Base-by-base conservation (phyloP, 30 jellyfish, hydroid and myxozoan species). In the Chrysaora quinquecirrha region DNA sequence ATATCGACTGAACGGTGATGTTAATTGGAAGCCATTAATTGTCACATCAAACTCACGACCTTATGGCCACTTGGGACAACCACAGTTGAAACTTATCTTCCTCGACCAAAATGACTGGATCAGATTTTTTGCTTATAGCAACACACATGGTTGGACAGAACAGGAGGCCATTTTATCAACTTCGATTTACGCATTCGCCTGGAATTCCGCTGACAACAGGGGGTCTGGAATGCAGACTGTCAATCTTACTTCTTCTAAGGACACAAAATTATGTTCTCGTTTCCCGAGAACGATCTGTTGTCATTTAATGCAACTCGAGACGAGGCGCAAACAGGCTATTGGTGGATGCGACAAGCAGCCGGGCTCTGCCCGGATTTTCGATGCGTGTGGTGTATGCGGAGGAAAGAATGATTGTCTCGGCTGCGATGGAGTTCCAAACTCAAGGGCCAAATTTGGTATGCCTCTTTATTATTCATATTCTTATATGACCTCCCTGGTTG, bases 341-440 rank as follows among this genome's bases (percentile, higher is more conserved):
- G 62, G 90, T 14, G 90, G 90, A 4, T 80, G 90, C 34, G 84
- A 80, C 35, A 48, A 49, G n/a, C 30, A n/a, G 31, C 68, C 90
- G 0, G 90, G 90, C 19, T 80, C 90, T 16, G 47, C 67, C 6
- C 54, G 54, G 6, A 14, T 38, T 38, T 38, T 38, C 54, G 54
- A 38, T 14, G 54, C 54, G 54, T 38, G 54, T 14, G 54, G 54
- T 3, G 54, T 38, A 38, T 38, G 54, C 54, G 54, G 54, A 28
- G 48, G 56, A 34, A 43, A 28, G 1, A 64, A 30, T 33, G 30
- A 75, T 1, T 85, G 95, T 43, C 46, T 48, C n/a, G 89, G 81
- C 12, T 85, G 95, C 30, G 73, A 62, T 48, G 88, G 82, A 22
- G 86, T 47, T 30, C 62, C 62, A 16, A 76, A 76, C 0, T 76